Evolutionary conservation across 2,113 vertebrate genomes (phyloP).

Genomic region (Bos javanicus): DNA sequence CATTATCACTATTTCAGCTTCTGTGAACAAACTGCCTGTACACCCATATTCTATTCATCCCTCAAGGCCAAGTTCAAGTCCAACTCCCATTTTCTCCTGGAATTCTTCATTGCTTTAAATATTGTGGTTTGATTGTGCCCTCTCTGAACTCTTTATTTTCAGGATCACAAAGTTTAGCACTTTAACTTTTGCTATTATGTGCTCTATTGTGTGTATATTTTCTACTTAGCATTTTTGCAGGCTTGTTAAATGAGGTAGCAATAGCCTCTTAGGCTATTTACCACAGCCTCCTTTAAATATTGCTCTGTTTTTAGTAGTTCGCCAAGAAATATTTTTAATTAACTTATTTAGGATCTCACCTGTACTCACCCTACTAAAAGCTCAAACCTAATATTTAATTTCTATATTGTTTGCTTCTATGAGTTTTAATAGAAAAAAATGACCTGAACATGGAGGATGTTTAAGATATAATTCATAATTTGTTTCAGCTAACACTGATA

Average conservation of each 20-base stretch:
- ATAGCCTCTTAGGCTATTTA: not conserved
- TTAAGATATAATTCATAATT: not conserved
- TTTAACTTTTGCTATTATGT: not conserved
- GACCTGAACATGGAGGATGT: not conserved
- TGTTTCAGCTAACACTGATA: not conserved
- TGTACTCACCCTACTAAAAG: not conserved
- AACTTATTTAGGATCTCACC: not conserved
- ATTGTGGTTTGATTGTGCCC: not conserved
- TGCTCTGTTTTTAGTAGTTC: not conserved
- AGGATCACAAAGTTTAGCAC: not conserved
- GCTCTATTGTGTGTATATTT: not conserved
- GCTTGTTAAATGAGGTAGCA: not conserved
- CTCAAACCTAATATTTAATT: not conserved
- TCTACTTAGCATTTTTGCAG: not conserved
- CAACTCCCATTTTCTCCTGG: not conserved
- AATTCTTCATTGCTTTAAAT: not conserved
- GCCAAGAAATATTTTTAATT: not conserved
- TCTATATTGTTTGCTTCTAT: not conserved
- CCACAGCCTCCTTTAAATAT: fast-evolving
- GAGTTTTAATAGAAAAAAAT: not conserved
- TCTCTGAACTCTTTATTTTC: not conserved
- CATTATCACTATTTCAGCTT: not conserved
- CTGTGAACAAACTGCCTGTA: not conserved
- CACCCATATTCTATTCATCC: not conserved
- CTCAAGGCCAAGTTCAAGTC: not conserved